Percentiles rank a stretch among this genome's conserved stretches.
phyloP scores from a whole-genome alignment of 2,888 invertebrate species.

The Laspeyria flexula region DNA sequence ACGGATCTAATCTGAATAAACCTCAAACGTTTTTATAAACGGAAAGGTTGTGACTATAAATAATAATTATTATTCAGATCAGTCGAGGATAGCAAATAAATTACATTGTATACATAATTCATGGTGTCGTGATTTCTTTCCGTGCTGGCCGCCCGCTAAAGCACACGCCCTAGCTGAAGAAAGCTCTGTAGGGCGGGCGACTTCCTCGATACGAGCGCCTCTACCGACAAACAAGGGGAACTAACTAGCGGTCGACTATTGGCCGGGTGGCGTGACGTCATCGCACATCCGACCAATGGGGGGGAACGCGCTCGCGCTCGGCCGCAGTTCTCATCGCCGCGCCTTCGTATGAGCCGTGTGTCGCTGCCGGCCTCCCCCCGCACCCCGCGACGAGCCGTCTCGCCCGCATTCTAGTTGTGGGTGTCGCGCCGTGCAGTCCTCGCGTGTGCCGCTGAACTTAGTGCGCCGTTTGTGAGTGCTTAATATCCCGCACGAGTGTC shows the following conservation, averaged over 20 bases:
- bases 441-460: conserved; percentile 83
- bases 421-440: conserved; percentile 84
- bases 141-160: conserved; percentile 72
- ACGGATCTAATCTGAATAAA: conserved; percentile 34
- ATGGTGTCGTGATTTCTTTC: conserved; percentile 58
- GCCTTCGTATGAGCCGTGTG: conserved; percentile 82
- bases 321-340: conserved; percentile 83
- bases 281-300: conserved; percentile 72
- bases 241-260: conserved; percentile 61
- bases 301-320: conserved; percentile 71
- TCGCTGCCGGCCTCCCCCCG: conserved; percentile 73
- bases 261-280: conserved; percentile 77
- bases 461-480: conserved; percentile 86
- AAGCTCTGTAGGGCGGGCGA: conserved; percentile 83
- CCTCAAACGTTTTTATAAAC: conserved; percentile 22
- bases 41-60: conserved; percentile 28
- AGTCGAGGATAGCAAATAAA: conserved; percentile 28
- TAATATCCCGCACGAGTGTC: conserved; percentile 81
- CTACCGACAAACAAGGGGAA: conserved; percentile 62
- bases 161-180: conserved; percentile 82
- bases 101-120: conserved; percentile 50
- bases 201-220: conserved; percentile 71
- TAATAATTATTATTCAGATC: conserved; percentile 36
- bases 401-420: conserved; percentile 85
- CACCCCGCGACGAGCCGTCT: conserved; percentile 73